These are phyloP conservation scores for Polypterus senegalus DNA, from an alignment of 2,113 vertebrate genomes.

Conservation along the genomic window DNA sequence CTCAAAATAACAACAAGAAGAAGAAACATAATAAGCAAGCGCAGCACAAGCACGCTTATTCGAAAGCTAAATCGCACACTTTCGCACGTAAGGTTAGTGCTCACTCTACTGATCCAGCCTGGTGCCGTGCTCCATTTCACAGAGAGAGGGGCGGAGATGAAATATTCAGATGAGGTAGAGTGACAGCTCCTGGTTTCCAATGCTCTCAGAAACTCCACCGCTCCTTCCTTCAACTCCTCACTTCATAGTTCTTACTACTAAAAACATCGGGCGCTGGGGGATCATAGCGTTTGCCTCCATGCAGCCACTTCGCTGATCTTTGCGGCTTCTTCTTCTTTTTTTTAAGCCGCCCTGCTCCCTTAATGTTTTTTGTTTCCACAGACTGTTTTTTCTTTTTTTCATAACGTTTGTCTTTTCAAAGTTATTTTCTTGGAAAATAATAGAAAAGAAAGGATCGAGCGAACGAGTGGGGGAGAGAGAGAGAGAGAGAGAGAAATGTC, in stretches of 20 bases:
- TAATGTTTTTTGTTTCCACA: slow-evolving; percentile 9
- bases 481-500: slow-evolving; percentile 72
- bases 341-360: slow-evolving; percentile 37
- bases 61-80: too few relatives aligned
- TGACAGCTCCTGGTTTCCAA: slow-evolving; percentile 87
- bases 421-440: slow-evolving; percentile 23
- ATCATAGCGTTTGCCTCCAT: slow-evolving; percentile 63
- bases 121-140: slow-evolving; percentile 40
- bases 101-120: slow-evolving; percentile 20
- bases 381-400: slow-evolving; percentile 18
- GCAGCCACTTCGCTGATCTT: slow-evolving; percentile 55
- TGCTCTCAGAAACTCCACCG: slow-evolving; percentile 77
- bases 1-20: too few relatives aligned
- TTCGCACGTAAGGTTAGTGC: too few relatives aligned
- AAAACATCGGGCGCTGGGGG: slow-evolving; percentile 75
- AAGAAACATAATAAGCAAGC: too few relatives aligned
- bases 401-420: slow-evolving; percentile 23
- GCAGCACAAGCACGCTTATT: too few relatives aligned
- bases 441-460: slow-evolving; percentile 24
- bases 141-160: slow-evolving; percentile 62
- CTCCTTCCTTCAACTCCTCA: slow-evolving; percentile 78
- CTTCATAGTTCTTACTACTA: slow-evolving; percentile 56
- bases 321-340: slow-evolving; percentile 32
- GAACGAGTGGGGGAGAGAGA: slow-evolving; percentile 27
- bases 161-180: slow-evolving; percentile 80